phyloP scores from a whole-genome alignment of 2,888 invertebrate species.

The Erebia epiphron region DNA sequence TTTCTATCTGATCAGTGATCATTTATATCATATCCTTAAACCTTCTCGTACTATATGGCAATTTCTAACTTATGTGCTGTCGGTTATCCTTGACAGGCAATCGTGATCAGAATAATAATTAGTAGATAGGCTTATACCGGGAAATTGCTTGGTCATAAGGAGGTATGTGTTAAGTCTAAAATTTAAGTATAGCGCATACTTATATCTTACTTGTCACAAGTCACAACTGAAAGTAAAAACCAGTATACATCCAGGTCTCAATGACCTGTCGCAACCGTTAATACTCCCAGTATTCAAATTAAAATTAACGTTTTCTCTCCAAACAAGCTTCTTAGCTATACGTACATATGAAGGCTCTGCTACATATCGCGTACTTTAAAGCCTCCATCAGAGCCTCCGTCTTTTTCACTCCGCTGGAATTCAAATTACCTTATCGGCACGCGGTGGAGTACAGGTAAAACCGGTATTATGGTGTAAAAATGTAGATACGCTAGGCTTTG shows the following conservation, averaged over 20 bases:
- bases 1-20: background rate
- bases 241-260: slow-evolving; percentile 23
- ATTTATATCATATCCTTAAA: background rate
- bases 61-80: background rate
- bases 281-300: slow-evolving; percentile 57
- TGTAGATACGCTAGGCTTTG: slow-evolving; percentile 50
- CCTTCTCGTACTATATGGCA: too few species aligned
- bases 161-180: background rate
- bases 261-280: slow-evolving; percentile 42
- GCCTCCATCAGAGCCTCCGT: slow-evolving; percentile 65
- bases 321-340: slow-evolving; percentile 51
- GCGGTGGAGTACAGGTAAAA: slow-evolving; percentile 74
- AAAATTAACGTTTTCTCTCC: slow-evolving; percentile 66
- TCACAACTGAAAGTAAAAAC: background rate
- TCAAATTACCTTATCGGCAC: slow-evolving; percentile 78
- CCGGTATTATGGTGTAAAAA: slow-evolving; percentile 68
- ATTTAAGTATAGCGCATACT: background rate
- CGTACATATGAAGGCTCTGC: slow-evolving; percentile 26
- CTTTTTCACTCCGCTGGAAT: slow-evolving; percentile 79
- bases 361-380: slow-evolving; percentile 49
- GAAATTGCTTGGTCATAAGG: background rate
- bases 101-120: slow-evolving; percentile 8
- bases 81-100: slow-evolving; percentile 6
- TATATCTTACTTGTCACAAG: background rate
- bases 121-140: background rate